Base-by-base conservation (phyloP, 2,113 vertebrate genomes). In the Myotis lucifugus region DNA sequence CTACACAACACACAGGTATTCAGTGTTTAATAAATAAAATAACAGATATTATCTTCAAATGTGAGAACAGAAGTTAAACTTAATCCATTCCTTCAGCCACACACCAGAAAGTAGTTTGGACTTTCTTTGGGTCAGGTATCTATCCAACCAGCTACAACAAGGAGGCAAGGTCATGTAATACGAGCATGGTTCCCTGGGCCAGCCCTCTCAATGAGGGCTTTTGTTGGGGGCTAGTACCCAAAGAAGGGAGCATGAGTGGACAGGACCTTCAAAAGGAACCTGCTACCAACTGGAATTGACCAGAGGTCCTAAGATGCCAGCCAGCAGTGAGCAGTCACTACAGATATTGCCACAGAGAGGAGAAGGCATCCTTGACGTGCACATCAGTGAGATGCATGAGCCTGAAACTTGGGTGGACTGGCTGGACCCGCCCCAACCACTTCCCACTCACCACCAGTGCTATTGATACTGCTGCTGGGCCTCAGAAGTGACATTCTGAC, bases 21-120 rank as follows among this genome's bases (percentile, higher is more conserved):
- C 82, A 25, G 74, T 64, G 15, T 93, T 90, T 46, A 81, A 67
- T 61, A 37, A 93, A 72, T 67, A 76, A 69, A 84, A 40, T 85
- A 79, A 85, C 25, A 83, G 19, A 25, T 95, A 50, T 12, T 95
- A 40, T 84, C 89, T 96, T 85, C 85, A 67, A 88, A 86, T 82
- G 67, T 69, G 32, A 88, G 54, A 46, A 90, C 23, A 77, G 46
- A 77, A 82, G 90, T 84, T 96, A 66, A 89, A 91, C 19, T 59
- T 50, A 87, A 84, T n/a, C 15, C 70, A 46, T 79, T 94, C 61
- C 54, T 88, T 73, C 64, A 37, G 34, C 40, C 29, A 95, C 37
- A 89, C 40, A 54, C 61, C 32, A 94, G 59, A 84, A 94, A 56
- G 37, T 25, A 89, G 37, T 56, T 72, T 81, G 61, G 40, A 61